Evolutionary conservation across 2,797 vertebrate genomes (phyloP), one percentile per base, ranked within the genome.

Genomic region (Tenualosa thibaudeaui): DNA sequence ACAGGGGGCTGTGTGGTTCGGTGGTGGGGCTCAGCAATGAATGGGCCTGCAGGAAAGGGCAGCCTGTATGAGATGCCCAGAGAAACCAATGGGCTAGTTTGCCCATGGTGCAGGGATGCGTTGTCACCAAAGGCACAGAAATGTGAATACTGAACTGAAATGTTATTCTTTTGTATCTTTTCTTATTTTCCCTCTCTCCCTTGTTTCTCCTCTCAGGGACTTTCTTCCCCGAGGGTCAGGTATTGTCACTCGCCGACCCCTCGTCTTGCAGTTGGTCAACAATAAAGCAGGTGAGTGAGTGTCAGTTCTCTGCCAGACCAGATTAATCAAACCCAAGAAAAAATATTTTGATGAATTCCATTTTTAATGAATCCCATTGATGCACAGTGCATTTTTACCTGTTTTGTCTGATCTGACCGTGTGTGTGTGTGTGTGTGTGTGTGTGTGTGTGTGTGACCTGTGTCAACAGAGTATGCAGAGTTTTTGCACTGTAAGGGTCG

Each of bases 181-280:
- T 31, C 31, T 31, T 31, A 31, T 31, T 31, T 31, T 22, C 15
- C 19, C 31, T 53, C 78, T 26, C 5, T 15, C 58, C 51, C 40
- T 26, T 60, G 3, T 60, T 51, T 68, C 51, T 54, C 22, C 81
- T 12, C 82, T 19, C 94, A 99, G 98, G 94, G 98, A 99, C 92
- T 99, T 99, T 93, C 97, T 99, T 87, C 98, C 98, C 40, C 96
- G 98, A n/a, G 98, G 98, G 82, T 98, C 97, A 15, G 98, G 98
- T 83, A 99, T 99, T 2, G 98, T 99, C 89, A 99, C 98, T 31
- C 96, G 98, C 7, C 93, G 98, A 62, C 98, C 98, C 78, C 98
- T 99, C 84, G 97, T 99, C 93, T 95, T 99, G 91, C 98, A 99
- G 94, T 96, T 99, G 92, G 97, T 99, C 91, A 97, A 98, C 95